Percentiles rank a stretch among this genome's conserved stretches.
phyloP scores from a whole-genome alignment of 2,113 vertebrate species.

The Carassius auratus region DNA sequence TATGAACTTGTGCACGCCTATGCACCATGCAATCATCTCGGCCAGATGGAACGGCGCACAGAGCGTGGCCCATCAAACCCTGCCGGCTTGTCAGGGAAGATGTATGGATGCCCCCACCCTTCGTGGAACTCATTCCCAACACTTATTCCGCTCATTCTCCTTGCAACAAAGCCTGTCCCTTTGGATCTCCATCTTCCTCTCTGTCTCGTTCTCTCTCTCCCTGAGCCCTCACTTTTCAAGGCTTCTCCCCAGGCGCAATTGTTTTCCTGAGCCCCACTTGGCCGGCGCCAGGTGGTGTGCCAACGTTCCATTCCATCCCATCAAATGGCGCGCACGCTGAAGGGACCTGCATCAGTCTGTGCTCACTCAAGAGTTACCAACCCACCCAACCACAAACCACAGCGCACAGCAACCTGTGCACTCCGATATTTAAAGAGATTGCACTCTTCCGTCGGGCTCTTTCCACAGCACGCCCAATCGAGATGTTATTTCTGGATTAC shows the following conservation, averaged over 20 bases:
- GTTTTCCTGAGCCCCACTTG: slow-evolving; percentile 69
- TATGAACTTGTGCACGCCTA: slow-evolving; percentile 88
- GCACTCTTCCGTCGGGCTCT: slow-evolving; percentile 11
- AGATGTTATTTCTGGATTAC: slow-evolving; percentile 35
- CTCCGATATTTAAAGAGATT: slow-evolving; percentile 60
- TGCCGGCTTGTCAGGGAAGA: slow-evolving; percentile 89
- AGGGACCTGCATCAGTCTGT: slow-evolving; percentile 73
- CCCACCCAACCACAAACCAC: slow-evolving; percentile 41
- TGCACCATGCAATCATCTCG: slow-evolving; percentile 87
- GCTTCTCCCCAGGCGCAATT: slow-evolving; percentile 40
- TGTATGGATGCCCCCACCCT: slow-evolving; percentile 91
- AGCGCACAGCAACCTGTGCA: slow-evolving; percentile 57
- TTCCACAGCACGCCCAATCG: slow-evolving; percentile 20
- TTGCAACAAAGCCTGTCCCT: slow-evolving; percentile 44
- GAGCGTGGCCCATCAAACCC: slow-evolving; percentile 97
- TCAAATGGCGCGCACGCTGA: slow-evolving; percentile 76
- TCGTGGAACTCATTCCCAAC: slow-evolving; percentile 61
- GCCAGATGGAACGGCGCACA: slow-evolving; percentile 98
- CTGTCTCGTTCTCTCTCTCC: background rate
- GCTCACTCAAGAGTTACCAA: slow-evolving; percentile 74
- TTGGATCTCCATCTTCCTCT: slow-evolving; percentile 17
- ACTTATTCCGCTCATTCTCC: slow-evolving; percentile 59
- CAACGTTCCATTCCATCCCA: slow-evolving; percentile 80
- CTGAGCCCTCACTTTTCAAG: slow-evolving; percentile 75
- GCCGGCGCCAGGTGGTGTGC: slow-evolving; percentile 81